A percentile compares a stretch with the other conserved stretches of the same genome.
These are phyloP conservation scores for Thrips palmi DNA, from an alignment of 1,140 invertebrate species.

Conservation along the genomic window DNA sequence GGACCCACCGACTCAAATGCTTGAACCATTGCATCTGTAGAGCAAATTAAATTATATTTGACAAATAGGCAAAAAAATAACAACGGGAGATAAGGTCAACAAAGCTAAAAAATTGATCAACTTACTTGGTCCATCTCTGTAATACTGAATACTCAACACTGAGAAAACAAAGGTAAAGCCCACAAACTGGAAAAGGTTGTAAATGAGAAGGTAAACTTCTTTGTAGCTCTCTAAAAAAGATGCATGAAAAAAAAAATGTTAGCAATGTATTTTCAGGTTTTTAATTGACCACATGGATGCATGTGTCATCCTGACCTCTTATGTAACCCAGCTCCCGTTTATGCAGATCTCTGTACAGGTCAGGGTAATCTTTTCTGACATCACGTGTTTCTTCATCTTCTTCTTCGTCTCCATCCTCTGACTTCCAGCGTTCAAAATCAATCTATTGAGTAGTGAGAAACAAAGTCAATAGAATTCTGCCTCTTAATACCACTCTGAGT, in stretches of 20 bases:
- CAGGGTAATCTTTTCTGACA: slow-evolving; percentile 52
- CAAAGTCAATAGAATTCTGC: neutral
- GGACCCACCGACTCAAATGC: slow-evolving; percentile 60
- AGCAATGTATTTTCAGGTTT: slow-evolving; percentile 2
- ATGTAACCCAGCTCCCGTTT: slow-evolving; percentile 63
- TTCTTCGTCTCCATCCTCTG: slow-evolving; percentile 45
- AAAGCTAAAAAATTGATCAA: slow-evolving; percentile 9
- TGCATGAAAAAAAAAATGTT: slow-evolving; percentile 7
- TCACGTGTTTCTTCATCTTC: slow-evolving; percentile 41
- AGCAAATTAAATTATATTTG: slow-evolving; percentile 14
- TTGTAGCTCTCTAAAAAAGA: slow-evolving; percentile 48
- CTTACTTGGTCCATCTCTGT: slow-evolving; percentile 47
- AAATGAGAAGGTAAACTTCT: slow-evolving; percentile 72
- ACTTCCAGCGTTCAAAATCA: slow-evolving; percentile 72
- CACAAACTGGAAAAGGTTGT: slow-evolving; percentile 82
- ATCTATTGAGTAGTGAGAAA: slow-evolving; percentile 25
- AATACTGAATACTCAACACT: slow-evolving; percentile 55
- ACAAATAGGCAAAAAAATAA: slow-evolving; percentile 8
- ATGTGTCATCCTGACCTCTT: too few relatives aligned
- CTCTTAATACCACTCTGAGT: slow-evolving; percentile 5
- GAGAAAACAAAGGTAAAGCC: slow-evolving; percentile 62
- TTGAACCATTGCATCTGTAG: slow-evolving; percentile 43
- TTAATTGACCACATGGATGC: slow-evolving; percentile 14
- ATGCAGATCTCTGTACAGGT: slow-evolving; percentile 52
- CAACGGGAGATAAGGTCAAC: slow-evolving; percentile 2